Base-by-base conservation (phyloP, 2,797 vertebrate genomes). In the Channallabes apus region DNA sequence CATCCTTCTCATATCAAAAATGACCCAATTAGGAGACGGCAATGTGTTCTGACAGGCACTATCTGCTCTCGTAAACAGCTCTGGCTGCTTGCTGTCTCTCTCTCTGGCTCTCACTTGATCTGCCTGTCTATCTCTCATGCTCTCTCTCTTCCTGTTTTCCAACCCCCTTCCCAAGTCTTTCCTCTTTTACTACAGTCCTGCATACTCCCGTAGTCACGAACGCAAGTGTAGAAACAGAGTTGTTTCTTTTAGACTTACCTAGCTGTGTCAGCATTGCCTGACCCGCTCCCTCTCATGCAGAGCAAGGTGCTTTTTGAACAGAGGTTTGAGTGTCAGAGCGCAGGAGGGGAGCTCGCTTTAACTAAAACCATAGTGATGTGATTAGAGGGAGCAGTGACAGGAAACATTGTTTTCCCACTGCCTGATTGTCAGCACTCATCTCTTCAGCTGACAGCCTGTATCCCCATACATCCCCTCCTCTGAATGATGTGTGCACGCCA, bases 11-110 rank as follows among this genome's bases (percentile, higher is more conserved):
- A 91, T 94, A 94, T 94, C 93, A 93, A 91, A 95, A 94, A 93
- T 94, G 94, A 95, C 94, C 94, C 94, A 94, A 95, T 94, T 96
- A 94, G 91, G 90, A 89, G 92, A 94, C 91, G 91, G 92, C 91
- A 91, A 94, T 93, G 93, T 92, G 91, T 93, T 95, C 91, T 93
- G 93, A 94, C 91, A 94, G 90, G 89, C 92, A 94, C 87, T 94
- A 94, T 94, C 95, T 95, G 93, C 94, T 83, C 82, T 35, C 58
- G 76, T 90, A 73, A 87, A 86, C 86, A 86, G 86, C 76, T 80
- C 87, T 78, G 87, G 88, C 86, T 90, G 88, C 86, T 88, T 91
- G 82, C 86, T 89, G 87, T 89, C 89, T 91, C 88, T 90, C 73
- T 88, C 73, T 82, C 86, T 92, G 91, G 91, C 86, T 89, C 75